These are phyloP conservation scores for Ichneumoninae sp. DNA, from an alignment of 2,888 invertebrate species.

Conservation along the genomic window DNA sequence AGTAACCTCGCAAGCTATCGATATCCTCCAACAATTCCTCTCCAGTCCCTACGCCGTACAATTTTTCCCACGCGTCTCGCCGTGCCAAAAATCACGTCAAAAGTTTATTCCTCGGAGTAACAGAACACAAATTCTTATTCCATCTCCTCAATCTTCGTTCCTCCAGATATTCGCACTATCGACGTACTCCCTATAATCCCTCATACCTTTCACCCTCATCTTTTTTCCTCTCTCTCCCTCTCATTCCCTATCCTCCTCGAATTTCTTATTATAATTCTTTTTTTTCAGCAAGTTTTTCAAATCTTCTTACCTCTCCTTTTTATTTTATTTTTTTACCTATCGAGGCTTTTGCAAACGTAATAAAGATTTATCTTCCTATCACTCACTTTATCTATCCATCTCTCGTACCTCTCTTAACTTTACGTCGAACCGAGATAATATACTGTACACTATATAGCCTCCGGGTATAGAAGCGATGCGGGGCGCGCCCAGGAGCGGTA, in stretches of 20 bases:
- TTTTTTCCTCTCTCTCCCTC: neutral
- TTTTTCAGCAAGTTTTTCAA: neutral
- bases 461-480: neutral
- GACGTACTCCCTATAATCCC: neutral
- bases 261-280: neutral
- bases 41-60: neutral
- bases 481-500: neutral
- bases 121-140: neutral
- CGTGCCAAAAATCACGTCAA: conserved; percentile 21
- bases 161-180: neutral
- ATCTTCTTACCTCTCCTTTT: conserved; percentile 7
- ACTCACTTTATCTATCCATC: conserved; percentile 58
- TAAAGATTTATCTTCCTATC: conserved; percentile 65
- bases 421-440: conserved; percentile 15
- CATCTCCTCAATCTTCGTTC: neutral
- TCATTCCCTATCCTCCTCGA: conserved; percentile 13
- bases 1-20: conserved; percentile 47
- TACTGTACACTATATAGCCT: neutral
- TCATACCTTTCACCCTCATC: conserved; percentile 8
- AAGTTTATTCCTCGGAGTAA: neutral
- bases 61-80: neutral
- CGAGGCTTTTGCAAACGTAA: conserved; percentile 45
- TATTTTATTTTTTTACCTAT: neutral
- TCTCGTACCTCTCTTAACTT: conserved; percentile 16
- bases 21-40: conserved; percentile 34